A percentile compares a stretch with the other conserved stretches of the same genome.
Evolutionary conservation across 2,113 vertebrate species (phyloP).

Genomic region (Recurvirostra avosetta): DNA sequence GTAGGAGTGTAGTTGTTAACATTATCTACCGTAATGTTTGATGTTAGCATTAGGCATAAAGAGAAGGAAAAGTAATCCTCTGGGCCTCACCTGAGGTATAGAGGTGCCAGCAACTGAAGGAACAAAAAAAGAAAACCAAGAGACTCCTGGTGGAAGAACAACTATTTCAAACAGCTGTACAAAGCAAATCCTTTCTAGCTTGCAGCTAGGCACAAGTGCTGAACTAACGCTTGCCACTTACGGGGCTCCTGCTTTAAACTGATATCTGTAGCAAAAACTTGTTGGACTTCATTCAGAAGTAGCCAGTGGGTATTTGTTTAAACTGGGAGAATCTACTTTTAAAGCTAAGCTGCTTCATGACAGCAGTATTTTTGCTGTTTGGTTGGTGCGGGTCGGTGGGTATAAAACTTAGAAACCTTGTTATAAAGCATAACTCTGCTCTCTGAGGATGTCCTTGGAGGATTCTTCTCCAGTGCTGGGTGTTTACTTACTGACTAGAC

Average conservation of each 20-base stretch:
- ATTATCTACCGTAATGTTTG: background rate
- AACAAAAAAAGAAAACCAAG: too few species aligned
- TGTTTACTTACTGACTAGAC: background rate
- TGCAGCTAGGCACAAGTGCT: background rate
- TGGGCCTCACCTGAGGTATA: background rate
- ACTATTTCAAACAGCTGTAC: background rate
- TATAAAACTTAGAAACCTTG: background rate
- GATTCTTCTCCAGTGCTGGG: background rate
- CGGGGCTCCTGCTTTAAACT: background rate
- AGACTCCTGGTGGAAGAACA: background rate
- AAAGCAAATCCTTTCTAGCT: background rate
- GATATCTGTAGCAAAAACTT: background rate
- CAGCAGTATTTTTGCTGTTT: background rate
- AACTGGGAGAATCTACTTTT: background rate
- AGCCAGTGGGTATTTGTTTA: background rate
- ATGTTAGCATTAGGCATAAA: background rate
- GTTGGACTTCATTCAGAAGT: background rate
- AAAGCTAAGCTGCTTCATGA: background rate
- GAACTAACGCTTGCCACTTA: rapidly evolving
- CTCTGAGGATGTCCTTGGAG: background rate
- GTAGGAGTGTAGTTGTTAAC: background rate
- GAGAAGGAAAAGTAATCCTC: background rate
- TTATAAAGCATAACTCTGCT: background rate
- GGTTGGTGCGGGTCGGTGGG: background rate
- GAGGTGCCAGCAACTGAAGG: background rate